These are phyloP conservation scores for Meandrusa payeni DNA, from an alignment of 2,888 invertebrate species.

Conservation along the genomic window DNA sequence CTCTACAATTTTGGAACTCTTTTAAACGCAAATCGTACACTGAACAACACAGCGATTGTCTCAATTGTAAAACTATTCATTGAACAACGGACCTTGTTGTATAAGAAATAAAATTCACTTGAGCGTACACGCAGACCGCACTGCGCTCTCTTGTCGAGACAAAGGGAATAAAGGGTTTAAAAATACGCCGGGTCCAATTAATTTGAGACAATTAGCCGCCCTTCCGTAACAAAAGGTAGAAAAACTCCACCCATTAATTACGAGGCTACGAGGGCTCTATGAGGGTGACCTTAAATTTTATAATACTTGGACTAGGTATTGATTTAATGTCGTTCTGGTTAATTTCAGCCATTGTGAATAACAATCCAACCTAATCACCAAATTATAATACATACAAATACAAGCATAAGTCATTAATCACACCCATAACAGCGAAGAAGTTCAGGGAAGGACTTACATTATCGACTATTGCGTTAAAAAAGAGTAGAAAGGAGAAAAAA, in stretches of 20 bases:
- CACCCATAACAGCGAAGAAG: too few species aligned
- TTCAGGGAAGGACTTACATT: too few species aligned
- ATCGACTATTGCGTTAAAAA: too few species aligned
- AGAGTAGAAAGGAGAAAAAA: too few species aligned
- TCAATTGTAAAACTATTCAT: not conserved
- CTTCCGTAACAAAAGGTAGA: conserved; percentile 76
- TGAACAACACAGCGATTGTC: conserved; percentile 4
- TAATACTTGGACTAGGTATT: not conserved
- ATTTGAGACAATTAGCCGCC: conserved; percentile 77
- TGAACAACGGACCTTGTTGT: not conserved
- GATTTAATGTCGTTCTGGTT: too few species aligned
- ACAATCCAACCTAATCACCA: too few species aligned
- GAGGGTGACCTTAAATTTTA: not conserved
- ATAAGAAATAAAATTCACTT: conserved; percentile 9
- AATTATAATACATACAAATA: too few species aligned
- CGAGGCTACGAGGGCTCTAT: conserved; percentile 36
- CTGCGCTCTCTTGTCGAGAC: conserved; percentile 33
- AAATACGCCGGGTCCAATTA: conserved; percentile 73
- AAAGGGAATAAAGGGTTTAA: conserved; percentile 64
- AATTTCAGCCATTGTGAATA: too few species aligned
- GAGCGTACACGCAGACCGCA: conserved; percentile 1
- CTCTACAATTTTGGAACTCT: conserved; percentile 44
- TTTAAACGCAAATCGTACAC: conserved; percentile 38
- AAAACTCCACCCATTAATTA: conserved; percentile 76
- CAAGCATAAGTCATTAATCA: too few species aligned